Base-by-base conservation (phyloP, 2,797 vertebrate genomes). In the Chelonia mydas region DNA sequence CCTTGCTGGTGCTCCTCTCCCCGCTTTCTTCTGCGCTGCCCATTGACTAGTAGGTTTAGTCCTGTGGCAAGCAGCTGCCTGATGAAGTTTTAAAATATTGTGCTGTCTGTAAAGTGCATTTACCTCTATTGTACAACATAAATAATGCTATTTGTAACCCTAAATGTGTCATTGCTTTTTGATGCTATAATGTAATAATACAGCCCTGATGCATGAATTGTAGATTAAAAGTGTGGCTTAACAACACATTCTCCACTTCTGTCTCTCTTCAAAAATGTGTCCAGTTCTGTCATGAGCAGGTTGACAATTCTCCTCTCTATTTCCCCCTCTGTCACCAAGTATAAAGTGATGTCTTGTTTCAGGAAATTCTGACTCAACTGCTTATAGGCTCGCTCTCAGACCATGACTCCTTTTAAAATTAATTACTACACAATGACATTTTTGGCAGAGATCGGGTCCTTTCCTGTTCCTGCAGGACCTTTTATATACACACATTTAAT, bases 351-450 rank as follows among this genome's bases (percentile, higher is more conserved):
- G 74, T 85, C 49, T 61, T 85, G 54, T 92, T 91, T 50, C 28
- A 97, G 90, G 93, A 97, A 96, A 57, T 94, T 81, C 81, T 54
- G 83, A 86, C 72, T 88, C 72, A 59, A 86, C 65, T 78, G 65
- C 74, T 94, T 93, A 93, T 51, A 96, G 84, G 54, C 79, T 54
- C 59, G 10, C 27, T 80, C 89, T 84, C 81, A 94, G 90, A 15
- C 31, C 49, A 5, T 3, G 41, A 45, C 86, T 89, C 87, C 13
- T 82, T 94, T 59, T 79, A 33, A 1, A 86, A 86, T 41, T 89
- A 93, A 84, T 91, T 88, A 82, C 81, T 84, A 57, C 65, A 90
- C 50, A 88, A 95, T 94, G 65, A 15, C 37, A 57, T 72, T 78
- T 81, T 85, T 86, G 88, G 80, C 51, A 90, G 21, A 87, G 84